Conservation (phyloP, 1,140 invertebrate genomes). For the Piezodorus guildinii region DNA sequence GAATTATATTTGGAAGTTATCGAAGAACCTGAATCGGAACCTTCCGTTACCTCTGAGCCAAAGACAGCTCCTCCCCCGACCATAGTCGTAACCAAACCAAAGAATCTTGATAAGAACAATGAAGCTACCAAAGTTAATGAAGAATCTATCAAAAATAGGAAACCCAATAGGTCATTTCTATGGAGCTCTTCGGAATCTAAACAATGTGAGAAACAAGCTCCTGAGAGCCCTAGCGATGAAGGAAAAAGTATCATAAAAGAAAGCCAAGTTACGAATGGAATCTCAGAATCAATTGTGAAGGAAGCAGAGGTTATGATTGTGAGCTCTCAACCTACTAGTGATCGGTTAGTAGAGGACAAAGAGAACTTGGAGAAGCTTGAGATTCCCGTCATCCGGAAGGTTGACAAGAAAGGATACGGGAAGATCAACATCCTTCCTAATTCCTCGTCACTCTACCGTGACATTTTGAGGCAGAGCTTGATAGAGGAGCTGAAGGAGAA, state of each 20-base stretch:
- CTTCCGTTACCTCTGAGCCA: neutral
- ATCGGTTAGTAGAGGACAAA: conserved; percentile 6
- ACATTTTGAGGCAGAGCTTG: neutral
- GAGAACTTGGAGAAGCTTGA: conserved; percentile 6
- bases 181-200: neutral
- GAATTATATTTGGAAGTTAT: neutral
- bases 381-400: neutral
- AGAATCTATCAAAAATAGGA: neutral
- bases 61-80: neutral
- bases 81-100: neutral
- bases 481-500: neutral
- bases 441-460: conserved; percentile 8
- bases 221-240: too few relatives aligned
- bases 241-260: too few relatives aligned
- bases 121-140: neutral
- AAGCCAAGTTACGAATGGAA: too few relatives aligned
- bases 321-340: too few relatives aligned
- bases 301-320: too few relatives aligned
- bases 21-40: neutral
- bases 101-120: neutral
- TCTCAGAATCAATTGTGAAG: neutral
- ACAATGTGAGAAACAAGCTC: neutral
- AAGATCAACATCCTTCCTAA: conserved; percentile 10
- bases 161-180: conserved; percentile 9
- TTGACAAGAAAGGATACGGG: conserved; percentile 10